Conservation (phyloP, 2,888 invertebrate species). For the Napeogenes inachia region DNA sequence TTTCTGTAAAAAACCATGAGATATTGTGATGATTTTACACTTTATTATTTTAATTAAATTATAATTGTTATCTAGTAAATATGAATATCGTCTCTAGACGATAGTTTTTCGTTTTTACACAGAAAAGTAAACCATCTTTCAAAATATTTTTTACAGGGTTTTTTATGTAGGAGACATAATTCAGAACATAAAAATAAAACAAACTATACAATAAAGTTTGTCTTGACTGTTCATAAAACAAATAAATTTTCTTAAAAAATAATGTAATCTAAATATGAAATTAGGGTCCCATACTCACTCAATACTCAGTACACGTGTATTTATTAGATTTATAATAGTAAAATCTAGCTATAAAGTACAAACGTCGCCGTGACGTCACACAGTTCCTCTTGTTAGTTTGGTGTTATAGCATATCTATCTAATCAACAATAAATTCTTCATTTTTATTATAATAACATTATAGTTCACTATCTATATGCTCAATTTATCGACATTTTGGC, state of each 20-base stretch:
- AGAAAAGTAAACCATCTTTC: too few relatives aligned
- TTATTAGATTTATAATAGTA: background rate
- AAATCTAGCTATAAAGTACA: background rate
- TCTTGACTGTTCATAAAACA: background rate
- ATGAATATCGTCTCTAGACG: too few relatives aligned
- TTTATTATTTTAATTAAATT: too few relatives aligned
- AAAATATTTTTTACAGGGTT: background rate
- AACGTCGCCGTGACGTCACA: background rate
- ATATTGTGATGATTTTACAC: too few relatives aligned
- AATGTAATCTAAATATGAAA: constrained; percentile 7
- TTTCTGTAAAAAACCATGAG: too few relatives aligned
- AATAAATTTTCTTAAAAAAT: constrained; percentile 1
- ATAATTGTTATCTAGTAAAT: too few relatives aligned
- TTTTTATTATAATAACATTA: constrained; percentile 23
- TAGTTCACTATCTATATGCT: constrained; percentile 22
- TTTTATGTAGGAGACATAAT: background rate
- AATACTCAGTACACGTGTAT: background rate
- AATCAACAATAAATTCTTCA: constrained; percentile 28
- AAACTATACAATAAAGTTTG: background rate
- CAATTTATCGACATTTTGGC: constrained; percentile 21
- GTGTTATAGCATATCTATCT: constrained; percentile 26
- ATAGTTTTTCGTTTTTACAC: too few relatives aligned
- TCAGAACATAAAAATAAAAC: background rate
- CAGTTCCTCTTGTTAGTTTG: constrained; percentile 13
- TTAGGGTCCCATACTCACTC: constrained; percentile 5